A percentile compares a stretch with the other conserved stretches of the same genome.
phyloP scores from a whole-genome alignment of 1,140 invertebrate species.

The Drosophila triauraria region DNA sequence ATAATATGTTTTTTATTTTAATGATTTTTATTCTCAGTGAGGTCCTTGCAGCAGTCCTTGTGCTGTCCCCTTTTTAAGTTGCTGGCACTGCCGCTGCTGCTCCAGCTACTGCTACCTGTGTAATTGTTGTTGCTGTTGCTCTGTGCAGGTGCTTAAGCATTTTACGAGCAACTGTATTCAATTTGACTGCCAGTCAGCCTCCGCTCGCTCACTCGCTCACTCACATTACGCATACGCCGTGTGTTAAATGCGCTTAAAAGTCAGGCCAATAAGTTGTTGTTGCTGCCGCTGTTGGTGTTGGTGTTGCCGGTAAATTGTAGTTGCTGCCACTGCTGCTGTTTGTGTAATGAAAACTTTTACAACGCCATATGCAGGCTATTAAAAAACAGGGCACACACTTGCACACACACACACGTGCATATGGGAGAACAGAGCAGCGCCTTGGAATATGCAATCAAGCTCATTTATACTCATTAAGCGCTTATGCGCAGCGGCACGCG shows the following conservation, averaged over 20 bases:
- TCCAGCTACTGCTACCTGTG: constrained; percentile 12
- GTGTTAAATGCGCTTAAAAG: constrained; percentile 82
- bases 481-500: constrained; percentile 61
- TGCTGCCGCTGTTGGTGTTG: constrained; percentile 41
- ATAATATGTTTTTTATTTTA: neutral
- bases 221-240: constrained; percentile 74
- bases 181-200: constrained; percentile 57
- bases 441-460: constrained; percentile 81
- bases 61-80: constrained; percentile 25
- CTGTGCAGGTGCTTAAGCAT: constrained; percentile 78
- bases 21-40: constrained; percentile 20
- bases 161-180: constrained; percentile 82
- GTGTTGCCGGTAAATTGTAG: constrained; percentile 50
- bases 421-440: constrained; percentile 33
- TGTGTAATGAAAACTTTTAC: constrained; percentile 83
- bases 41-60: constrained; percentile 36
- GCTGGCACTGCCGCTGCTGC: neutral
- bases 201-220: constrained; percentile 23
- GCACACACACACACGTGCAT: constrained; percentile 9
- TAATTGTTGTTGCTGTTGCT: constrained; percentile 53
- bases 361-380: constrained; percentile 83
- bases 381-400: too few relatives aligned
- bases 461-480: constrained; percentile 83
- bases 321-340: constrained; percentile 63
- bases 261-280: constrained; percentile 79